phyloP scores from a whole-genome alignment of 2,113 vertebrate species.

The Telmatochromis brichardi region DNA sequence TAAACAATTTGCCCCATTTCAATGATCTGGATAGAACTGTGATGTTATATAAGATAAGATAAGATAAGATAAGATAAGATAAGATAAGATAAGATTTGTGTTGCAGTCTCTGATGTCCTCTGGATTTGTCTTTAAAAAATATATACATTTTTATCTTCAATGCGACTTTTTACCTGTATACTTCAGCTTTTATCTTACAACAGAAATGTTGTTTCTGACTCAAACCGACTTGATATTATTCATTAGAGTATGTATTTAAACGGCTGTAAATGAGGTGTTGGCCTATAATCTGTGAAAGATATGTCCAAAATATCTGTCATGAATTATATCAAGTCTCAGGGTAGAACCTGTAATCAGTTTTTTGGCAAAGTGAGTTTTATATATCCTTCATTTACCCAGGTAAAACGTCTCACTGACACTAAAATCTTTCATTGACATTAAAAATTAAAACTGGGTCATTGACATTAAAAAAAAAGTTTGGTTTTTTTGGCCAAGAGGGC shows the following conservation, averaged over 20 bases:
- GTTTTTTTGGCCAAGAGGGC: fast-evolving
- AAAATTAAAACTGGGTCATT: background rate
- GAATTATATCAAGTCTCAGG: background rate
- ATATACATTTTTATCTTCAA: background rate
- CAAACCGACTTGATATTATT: background rate
- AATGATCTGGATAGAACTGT: background rate
- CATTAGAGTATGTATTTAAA: background rate
- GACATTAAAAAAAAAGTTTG: background rate
- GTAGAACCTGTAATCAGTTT: background rate
- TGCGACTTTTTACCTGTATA: background rate
- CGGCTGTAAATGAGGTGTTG: background rate
- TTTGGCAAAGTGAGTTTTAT: background rate
- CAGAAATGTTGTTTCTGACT: background rate
- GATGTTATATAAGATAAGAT: background rate
- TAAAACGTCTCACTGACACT: background rate
- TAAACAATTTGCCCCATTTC: background rate
- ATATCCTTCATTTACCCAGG: background rate
- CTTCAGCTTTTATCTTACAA: background rate
- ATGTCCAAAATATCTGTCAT: background rate
- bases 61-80: no score
- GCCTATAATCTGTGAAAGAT: background rate
- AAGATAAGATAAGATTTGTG: background rate
- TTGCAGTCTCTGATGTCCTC: background rate
- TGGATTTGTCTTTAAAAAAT: background rate
- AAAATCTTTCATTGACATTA: background rate